Evolutionary conservation across 2,113 vertebrate genomes (phyloP).

Genomic region (Ceyx margarethae): DNA sequence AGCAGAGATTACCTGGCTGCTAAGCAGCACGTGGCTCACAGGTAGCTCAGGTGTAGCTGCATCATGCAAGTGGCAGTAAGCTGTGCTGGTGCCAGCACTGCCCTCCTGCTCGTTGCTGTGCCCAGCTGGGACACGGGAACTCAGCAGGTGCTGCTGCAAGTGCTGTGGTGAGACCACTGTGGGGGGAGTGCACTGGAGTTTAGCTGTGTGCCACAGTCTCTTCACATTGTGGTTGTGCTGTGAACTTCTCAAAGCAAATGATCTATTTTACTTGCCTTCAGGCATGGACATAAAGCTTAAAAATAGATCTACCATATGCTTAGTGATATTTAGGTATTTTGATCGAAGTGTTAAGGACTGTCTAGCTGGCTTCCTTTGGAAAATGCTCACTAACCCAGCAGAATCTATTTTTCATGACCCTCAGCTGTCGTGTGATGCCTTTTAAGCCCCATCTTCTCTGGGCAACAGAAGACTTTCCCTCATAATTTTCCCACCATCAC

Average conservation of each 20-base stretch:
- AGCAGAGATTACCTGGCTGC: neutral
- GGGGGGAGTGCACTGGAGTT: neutral
- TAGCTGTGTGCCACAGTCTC: neutral
- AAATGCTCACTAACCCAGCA: neutral
- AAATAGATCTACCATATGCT: neutral
- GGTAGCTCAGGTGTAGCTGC: neutral
- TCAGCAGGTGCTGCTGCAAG: neutral
- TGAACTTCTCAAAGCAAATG: neutral
- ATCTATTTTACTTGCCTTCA: neutral
- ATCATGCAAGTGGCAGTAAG: accelerated
- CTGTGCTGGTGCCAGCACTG: accelerated
- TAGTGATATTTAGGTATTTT: neutral
- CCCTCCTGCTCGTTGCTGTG: neutral
- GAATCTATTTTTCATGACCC: neutral
- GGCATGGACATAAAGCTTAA: neutral
- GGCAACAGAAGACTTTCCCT: neutral
- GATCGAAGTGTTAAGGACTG: neutral
- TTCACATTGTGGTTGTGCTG: accelerated
- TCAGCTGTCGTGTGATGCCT: neutral
- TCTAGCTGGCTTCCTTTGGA: neutral
- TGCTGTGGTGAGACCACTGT: accelerated
- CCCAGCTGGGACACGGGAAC: neutral
- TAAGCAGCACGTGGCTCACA: accelerated
- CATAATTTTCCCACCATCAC: neutral
- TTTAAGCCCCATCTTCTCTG: neutral